Base-by-base conservation (phyloP, 2,797 vertebrate species). In the Cirrhinus mrigala region DNA sequence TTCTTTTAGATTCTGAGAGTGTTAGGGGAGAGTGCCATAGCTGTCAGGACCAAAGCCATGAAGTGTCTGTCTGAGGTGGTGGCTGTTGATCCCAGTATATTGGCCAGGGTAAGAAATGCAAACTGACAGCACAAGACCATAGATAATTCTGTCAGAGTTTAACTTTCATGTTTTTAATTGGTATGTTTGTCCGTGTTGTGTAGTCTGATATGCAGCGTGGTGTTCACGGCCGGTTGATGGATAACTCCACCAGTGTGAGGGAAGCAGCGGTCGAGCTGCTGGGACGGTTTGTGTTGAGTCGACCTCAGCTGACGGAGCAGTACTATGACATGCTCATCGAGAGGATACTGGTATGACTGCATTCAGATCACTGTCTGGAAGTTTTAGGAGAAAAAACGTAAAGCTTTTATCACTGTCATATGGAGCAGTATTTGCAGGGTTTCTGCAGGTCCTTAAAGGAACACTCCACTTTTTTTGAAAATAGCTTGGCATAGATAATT, bases 41-140 rank as follows among this genome's bases (percentile, higher is more conserved):
- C 98, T 90, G 98, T 99, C 89, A 95, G 98, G 96, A 99, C 98
- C 94, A 99, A 99, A 97, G 98, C 98, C 95, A 99, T 99, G 98
- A 99, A 99, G 94, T 99, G 98, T 97, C 92, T 99, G 88, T 99
- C 98, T 91, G 98, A 99, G 92, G 98, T 99, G 89, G 98, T 99
- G 93, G 98, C 98, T 87, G 98, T 99, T 90, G 98, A 99, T 86
- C 98, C 98, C 92, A 99, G 98, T 94, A 99, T 99, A 91, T 94
- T 99, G 92, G 97, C 98, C 88, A 96, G 98, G 96, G 98, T 99
- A 96, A 91, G 24, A 40, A n/a, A 29, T 46, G 1, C 11, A 14
- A n/a, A n/a, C 44, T 22, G 15, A 1, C 58, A 50, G 11, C 9
- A 66, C 18, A 80, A 22, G 14, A 52, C 22, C 46, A 5, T 77